These are phyloP conservation scores for Drosophila watanabei DNA, from an alignment of 1,140 invertebrate species.

Conservation along the genomic window DNA sequence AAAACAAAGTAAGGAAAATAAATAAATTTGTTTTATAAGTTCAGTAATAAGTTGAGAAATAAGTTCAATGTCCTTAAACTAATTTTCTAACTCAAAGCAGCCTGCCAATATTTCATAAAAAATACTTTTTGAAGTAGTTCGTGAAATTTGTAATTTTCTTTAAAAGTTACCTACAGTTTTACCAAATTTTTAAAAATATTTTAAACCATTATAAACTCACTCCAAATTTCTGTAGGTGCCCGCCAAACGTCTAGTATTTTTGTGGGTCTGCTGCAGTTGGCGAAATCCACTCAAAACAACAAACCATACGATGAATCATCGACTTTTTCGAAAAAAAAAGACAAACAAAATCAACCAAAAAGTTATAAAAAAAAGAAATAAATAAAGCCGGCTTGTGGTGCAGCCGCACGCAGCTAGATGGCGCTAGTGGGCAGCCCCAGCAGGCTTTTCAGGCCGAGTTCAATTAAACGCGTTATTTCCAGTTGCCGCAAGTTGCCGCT, in stretches of 20 bases:
- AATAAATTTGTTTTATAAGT: too few relatives aligned
- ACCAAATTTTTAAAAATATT: too few relatives aligned
- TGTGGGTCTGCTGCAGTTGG: slow-evolving; percentile 47
- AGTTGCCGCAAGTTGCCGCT: slow-evolving; percentile 49
- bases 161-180: too few relatives aligned
- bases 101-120: too few relatives aligned
- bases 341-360: slow-evolving; percentile 36
- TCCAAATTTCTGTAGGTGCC: background rate
- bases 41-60: too few relatives aligned
- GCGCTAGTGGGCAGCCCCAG: slow-evolving; percentile 74
- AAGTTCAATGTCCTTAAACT: too few relatives aligned
- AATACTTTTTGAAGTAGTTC: too few relatives aligned
- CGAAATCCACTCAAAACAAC: slow-evolving; percentile 76
- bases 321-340: slow-evolving; percentile 47
- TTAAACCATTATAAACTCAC: background rate
- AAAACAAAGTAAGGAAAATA: background rate
- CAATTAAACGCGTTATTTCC: slow-evolving; percentile 79
- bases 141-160: too few relatives aligned
- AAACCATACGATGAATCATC: slow-evolving; percentile 78
- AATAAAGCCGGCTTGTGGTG: slow-evolving; percentile 61
- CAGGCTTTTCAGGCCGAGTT: slow-evolving; percentile 41
- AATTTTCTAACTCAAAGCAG: too few relatives aligned
- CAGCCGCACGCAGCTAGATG: slow-evolving; percentile 76
- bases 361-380: slow-evolving; percentile 29
- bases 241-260: slow-evolving; percentile 75